Conservation (phyloP, 2,113 vertebrate genomes). For the Pteronura brasiliensis region DNA sequence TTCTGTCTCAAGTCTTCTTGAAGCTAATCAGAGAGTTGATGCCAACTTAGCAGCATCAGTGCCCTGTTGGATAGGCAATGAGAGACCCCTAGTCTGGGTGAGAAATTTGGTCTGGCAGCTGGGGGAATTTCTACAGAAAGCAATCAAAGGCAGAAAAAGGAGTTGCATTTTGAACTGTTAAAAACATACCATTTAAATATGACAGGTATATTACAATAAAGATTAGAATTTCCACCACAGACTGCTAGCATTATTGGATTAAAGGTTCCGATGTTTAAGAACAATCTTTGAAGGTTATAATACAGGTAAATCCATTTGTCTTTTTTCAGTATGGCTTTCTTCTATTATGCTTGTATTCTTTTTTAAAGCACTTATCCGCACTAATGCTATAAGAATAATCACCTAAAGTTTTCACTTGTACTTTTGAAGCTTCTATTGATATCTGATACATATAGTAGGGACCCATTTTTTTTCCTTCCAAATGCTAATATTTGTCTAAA, state of each 20-base stretch:
- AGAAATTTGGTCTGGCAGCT: slow-evolving; percentile 73
- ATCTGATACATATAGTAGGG: neutral
- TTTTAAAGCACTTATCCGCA: neutral
- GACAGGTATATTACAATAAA: neutral
- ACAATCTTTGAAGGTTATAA: neutral
- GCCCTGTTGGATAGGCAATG: slow-evolving; percentile 68
- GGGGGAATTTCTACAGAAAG: slow-evolving; percentile 63
- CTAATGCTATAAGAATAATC: neutral
- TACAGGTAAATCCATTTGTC: neutral
- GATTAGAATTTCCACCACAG: neutral
- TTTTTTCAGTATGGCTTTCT: neutral
- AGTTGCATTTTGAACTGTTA: slow-evolving; percentile 20
- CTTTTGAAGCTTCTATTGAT: neutral
- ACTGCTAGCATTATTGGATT: neutral
- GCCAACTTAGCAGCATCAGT: slow-evolving; percentile 74
- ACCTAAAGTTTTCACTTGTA: neutral
- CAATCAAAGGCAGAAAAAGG: slow-evolving; percentile 49
- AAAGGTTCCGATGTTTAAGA: slow-evolving; percentile 22
- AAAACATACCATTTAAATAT: slow-evolving; percentile 25
- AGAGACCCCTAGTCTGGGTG: slow-evolving; percentile 69
- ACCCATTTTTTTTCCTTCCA: neutral
- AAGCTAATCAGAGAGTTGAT: slow-evolving; percentile 76
- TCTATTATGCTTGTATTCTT: neutral
- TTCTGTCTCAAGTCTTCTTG: slow-evolving; percentile 81
- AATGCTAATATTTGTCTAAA: neutral